Evolutionary conservation across 2,113 vertebrate species (phyloP).

Genomic region (Cichladusa arquata): DNA sequence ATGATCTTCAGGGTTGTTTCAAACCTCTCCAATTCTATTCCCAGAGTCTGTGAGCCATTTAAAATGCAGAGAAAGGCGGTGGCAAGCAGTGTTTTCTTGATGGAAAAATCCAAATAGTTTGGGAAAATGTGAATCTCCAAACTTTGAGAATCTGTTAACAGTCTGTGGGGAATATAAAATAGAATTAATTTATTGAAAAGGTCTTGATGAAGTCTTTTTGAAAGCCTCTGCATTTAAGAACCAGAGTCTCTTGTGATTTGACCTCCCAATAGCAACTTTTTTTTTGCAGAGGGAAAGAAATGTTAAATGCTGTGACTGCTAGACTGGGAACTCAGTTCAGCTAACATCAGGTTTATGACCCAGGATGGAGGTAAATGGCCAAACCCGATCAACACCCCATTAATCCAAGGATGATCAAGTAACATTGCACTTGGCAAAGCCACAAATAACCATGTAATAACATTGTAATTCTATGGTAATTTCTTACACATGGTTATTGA

Average conservation of each 20-base stretch:
- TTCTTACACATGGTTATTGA: conserved; percentile 67
- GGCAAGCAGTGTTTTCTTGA: neutral
- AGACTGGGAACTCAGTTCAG: conserved; percentile 23
- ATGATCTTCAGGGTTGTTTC: neutral
- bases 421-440: conserved; percentile 62
- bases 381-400: conserved; percentile 62
- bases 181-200: neutral
- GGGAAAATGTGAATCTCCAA: neutral
- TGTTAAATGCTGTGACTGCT: neutral
- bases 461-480: conserved; percentile 64
- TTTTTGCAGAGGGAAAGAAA: conserved; percentile 3
- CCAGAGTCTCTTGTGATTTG: neutral
- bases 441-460: conserved; percentile 62
- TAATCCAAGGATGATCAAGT: conserved; percentile 66
- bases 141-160: neutral
- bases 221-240: neutral
- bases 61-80: neutral
- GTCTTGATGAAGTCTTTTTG: neutral
- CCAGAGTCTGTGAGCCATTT: neutral
- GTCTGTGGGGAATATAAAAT: conserved; percentile 7
- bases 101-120: neutral
- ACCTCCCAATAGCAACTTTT: neutral
- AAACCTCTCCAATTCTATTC: neutral
- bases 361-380: conserved; percentile 49
- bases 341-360: conserved; percentile 44